Percentiles rank a stretch among this genome's conserved stretches.
These are phyloP conservation scores for Darevskia mixta DNA, from an alignment of 2,797 vertebrate species.

Conservation along the genomic window DNA sequence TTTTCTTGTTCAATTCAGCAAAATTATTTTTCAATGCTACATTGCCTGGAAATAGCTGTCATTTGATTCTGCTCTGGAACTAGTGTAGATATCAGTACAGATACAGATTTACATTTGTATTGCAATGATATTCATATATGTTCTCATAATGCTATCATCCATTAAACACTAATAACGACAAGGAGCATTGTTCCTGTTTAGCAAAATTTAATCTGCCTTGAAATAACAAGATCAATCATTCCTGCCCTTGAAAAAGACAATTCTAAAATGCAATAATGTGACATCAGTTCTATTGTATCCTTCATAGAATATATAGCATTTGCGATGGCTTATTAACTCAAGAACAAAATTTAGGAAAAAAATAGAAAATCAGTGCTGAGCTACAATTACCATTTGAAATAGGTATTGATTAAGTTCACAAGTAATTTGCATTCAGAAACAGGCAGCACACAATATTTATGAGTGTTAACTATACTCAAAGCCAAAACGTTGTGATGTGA, in stretches of 20 bases:
- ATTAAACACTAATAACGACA: constrained; percentile 32
- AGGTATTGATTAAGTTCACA: constrained; percentile 1
- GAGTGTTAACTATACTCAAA: constrained; percentile 1
- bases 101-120: constrained; percentile 67
- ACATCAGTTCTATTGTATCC: not conserved
- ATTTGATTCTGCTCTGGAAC: constrained; percentile 72
- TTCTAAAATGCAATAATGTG: constrained; percentile 16
- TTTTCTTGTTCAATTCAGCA: constrained; percentile 82
- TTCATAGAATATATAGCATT: not conserved
- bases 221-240: constrained; percentile 36
- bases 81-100: constrained; percentile 72
- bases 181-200: constrained; percentile 31
- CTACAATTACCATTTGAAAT: constrained; percentile 18
- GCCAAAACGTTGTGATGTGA: not conserved
- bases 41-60: constrained; percentile 75
- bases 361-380: not conserved
- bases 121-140: constrained; percentile 47
- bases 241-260: constrained; percentile 21
- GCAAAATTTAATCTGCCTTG: constrained; percentile 29
- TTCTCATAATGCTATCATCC: constrained; percentile 46
- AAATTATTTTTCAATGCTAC: constrained; percentile 79
- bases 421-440: constrained; percentile 31
- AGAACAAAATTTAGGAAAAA: not conserved
- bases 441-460: not conserved
- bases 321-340: not conserved